Base-by-base conservation (phyloP, 2,113 vertebrate species). In the Nothoprocta pentlandii region DNA sequence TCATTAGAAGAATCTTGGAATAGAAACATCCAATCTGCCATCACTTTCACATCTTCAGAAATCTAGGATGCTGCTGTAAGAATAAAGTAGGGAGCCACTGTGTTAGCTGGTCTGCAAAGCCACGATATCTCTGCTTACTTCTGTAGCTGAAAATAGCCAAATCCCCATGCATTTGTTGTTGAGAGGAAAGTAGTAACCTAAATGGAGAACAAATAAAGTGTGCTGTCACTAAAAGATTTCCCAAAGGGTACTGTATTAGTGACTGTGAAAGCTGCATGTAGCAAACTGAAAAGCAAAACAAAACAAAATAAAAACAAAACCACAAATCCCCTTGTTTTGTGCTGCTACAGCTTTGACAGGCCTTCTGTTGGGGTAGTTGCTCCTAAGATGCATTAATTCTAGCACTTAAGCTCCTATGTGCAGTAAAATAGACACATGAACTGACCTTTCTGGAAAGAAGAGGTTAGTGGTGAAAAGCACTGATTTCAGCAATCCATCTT, bases 351-450 rank as follows among this genome's bases (percentile, higher is more conserved):
- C 32, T 97, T 88, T 91, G 87, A 78, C 87, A 84, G 39, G 42
- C 44, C 42, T 87, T 75, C 82, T 88, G 76, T 78, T 63, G 73
- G 61, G 80, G 41, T 80, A 20, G 6, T 32, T 94, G 76, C 80
- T 92, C 73, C 61, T 86, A 75, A 80, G 76, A 41, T 66, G 69
- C 93, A 93, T 94, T 95, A 91, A 91, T 94, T 92, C 76, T 47
- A 78, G 82, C 82, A 81, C 85, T 93, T 92, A 80, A 49, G 32
- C 32, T 80, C 61, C 23, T 13, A 5, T 62, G 66, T 92, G 96
- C 59, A 54, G 42, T 61, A 77, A 26, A 93, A 85, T 5, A 62
- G 68, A 90, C 64, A 70, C 93, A 88, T 69, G 62, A 92, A 91
- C 82, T 90, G 77, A 81, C 71, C 64, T 87, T 93, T 92, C 54